Evolutionary conservation across 2,797 vertebrate species (phyloP).

Genomic region (Eulemur mongoz): DNA sequence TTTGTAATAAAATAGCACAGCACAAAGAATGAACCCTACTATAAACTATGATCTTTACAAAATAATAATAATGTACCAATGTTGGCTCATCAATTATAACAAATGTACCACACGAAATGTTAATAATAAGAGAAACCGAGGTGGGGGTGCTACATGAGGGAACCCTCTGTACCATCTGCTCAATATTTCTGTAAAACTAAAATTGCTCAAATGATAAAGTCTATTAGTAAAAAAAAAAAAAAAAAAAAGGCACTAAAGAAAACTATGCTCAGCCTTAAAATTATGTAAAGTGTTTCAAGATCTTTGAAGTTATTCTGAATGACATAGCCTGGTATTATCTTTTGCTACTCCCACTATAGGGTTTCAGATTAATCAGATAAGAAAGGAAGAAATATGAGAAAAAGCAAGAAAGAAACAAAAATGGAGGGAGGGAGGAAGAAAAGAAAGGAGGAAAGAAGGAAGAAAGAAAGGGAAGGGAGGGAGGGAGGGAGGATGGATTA

Average conservation of each 20-base stretch:
- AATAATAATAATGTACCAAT: neutral
- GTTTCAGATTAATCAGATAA: constrained; percentile 75
- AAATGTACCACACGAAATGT: neutral
- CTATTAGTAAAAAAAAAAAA: neutral
- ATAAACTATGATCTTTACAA: neutral
- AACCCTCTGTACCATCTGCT: neutral
- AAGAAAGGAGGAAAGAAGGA: neutral
- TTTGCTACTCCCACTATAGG: constrained; percentile 59
- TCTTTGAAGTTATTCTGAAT: constrained; percentile 68
- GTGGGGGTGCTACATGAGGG: neutral
- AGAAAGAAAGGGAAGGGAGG: neutral
- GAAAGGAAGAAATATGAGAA: neutral
- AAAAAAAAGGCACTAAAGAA: neutral
- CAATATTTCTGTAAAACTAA: neutral
- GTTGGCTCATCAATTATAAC: neutral
- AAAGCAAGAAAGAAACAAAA: neutral
- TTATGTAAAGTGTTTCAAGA: constrained; percentile 28
- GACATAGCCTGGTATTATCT: constrained; percentile 60
- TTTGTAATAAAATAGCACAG: neutral
- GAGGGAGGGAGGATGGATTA: constrained; percentile 26
- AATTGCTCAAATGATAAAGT: neutral
- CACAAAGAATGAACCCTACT: neutral
- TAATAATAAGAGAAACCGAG: neutral
- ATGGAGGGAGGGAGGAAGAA: neutral
- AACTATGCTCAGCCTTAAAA: constrained; percentile 57